A percentile compares a stretch with the other conserved stretches of the same genome.
Evolutionary conservation across 2,888 invertebrate genomes (phyloP).

Genomic region (Ditula angustiorana): DNA sequence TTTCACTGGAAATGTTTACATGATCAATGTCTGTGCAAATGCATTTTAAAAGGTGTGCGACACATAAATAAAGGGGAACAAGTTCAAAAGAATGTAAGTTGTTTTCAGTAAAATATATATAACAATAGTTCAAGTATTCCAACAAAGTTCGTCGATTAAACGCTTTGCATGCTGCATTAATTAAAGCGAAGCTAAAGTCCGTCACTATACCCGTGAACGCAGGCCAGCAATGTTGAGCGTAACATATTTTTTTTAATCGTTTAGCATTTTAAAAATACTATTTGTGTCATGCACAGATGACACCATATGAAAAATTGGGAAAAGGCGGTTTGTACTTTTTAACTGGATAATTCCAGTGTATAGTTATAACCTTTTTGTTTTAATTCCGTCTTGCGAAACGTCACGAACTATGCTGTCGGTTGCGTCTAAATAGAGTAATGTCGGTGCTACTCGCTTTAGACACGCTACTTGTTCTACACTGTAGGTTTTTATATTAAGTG

Average conservation of each 20-base stretch:
- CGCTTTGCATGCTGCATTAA: not conserved
- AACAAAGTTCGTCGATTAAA: slow-evolving; percentile 2
- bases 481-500: not conserved
- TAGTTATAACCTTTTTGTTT: not conserved
- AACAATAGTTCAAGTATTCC: slow-evolving; percentile 8
- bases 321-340: not conserved
- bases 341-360: slow-evolving; percentile 13
- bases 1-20: too few species aligned
- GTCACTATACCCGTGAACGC: slow-evolving; percentile 12
- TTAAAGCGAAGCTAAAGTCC: slow-evolving; percentile 14
- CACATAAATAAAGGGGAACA: slow-evolving; percentile 9
- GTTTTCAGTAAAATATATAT: not conserved
- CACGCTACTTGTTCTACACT: not conserved
- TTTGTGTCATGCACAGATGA: slow-evolving; percentile 13
- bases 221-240: not conserved
- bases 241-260: slow-evolving; percentile 8
- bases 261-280: slow-evolving; percentile 9
- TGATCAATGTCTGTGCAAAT: not conserved
- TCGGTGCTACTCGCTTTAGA: not conserved
- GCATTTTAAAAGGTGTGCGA: slow-evolving; percentile 8
- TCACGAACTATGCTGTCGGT: slow-evolving; percentile 1
- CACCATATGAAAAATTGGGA: slow-evolving; percentile 17
- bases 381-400: not conserved
- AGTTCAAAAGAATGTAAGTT: not conserved
- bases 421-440: slow-evolving; percentile 7